Base-by-base conservation (phyloP, 2,888 invertebrate species). In the Tenthredo mesomela region DNA sequence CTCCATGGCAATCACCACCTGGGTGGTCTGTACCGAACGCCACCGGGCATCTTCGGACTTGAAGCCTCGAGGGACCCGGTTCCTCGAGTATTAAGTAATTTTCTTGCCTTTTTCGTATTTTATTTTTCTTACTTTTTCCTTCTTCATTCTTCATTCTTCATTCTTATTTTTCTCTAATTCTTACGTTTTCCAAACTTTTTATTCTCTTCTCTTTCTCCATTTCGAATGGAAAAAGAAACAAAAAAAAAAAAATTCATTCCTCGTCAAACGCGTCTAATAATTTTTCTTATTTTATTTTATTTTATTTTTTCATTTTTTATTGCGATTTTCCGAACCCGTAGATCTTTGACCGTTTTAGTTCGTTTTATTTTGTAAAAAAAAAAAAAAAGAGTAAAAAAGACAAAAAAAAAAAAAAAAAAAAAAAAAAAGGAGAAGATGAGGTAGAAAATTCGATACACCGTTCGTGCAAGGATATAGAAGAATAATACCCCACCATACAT, bases 1-100 rank as follows among this genome's bases (percentile, higher is more conserved):
- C 89, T 87, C 89, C 90, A 89, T 87, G 89, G 91, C 91, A 91
- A 92, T 91, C 92, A 90, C 91, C 90, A 90, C 89, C 89, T 92
- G 92, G 92, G 92, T 92, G 92, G 92, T 92, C 92, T 85, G 50
- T 85, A 70, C 47, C 85, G 61, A 89, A 83, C 88, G 90, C 91
- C 91, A 90, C 87, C 86, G 90, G 91, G 90, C 85, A 88, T 87
- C 85, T 84, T 85, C 84, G 84, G 65, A 71, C 87, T 67, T 84
- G 43, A 33, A 77, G 50, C 77, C 33, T 25, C 29, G 12, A 40
- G 86, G 85, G 86, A 85, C 87, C 83, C 84, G 85, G 86, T 86
- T 87, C 85, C 85, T 86, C 84, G 87, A 87, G 87, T 89, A 89
- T 89, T 89, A 88, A 89, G 89, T 89, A 88, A 89, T 89, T 89